Evolutionary conservation across 2,888 invertebrate species (phyloP).

Genomic region (Blastobasis adustella): DNA sequence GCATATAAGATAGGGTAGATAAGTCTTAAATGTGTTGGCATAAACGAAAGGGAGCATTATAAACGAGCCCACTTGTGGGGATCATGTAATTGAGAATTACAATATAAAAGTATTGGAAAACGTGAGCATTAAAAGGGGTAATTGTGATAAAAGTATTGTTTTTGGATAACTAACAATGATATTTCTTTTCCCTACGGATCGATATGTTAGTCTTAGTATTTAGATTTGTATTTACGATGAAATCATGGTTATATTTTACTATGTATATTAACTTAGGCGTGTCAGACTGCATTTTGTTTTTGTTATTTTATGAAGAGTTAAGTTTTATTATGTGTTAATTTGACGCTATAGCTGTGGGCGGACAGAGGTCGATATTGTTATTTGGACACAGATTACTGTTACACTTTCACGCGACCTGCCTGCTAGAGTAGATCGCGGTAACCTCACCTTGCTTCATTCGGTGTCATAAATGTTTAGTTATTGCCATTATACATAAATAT

Average conservation of each 20-base stretch:
- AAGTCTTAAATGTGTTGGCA: conserved; percentile 32
- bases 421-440: no score
- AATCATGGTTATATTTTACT: conserved; percentile 10
- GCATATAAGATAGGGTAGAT: conserved; percentile 34
- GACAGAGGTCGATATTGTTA: no score
- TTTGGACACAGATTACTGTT: no score
- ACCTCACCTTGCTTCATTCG: no score
- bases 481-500: no score
- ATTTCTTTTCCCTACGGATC: conserved; percentile 13
- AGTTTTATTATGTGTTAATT: conserved; percentile 2
- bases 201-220: conserved; percentile 6
- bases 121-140: conserved; percentile 20
- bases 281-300: conserved; percentile 16
- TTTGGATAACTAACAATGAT: conserved; percentile 17
- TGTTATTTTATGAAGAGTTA: conserved; percentile 14
- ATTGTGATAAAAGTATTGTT: conserved; percentile 32
- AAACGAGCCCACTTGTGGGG: conserved; percentile 31
- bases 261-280: conserved; percentile 8
- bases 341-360: no score
- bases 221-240: conserved; percentile 3
- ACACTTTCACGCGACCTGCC: no score
- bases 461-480: no score
- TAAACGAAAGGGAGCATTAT: conserved; percentile 45
- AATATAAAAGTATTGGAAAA: conserved; percentile 26
- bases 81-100: conserved; percentile 25